Base-by-base conservation (phyloP, 2,797 vertebrate genomes). In the Psittacula derbiana region DNA sequence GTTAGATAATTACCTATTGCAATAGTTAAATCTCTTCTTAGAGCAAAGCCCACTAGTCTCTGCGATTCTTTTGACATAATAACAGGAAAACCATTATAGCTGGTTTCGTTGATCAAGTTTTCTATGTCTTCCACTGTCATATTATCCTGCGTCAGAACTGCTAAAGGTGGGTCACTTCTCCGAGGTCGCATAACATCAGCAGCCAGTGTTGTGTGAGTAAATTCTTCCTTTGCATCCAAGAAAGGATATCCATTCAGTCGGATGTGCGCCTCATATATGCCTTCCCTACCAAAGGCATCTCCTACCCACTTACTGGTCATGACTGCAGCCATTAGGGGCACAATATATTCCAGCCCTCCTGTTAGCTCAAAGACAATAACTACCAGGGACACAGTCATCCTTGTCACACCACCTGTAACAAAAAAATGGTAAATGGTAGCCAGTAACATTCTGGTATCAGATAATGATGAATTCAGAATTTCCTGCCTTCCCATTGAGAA, bases 231-330 rank as follows among this genome's bases (percentile, higher is more conserved):
- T 61, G 99, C 99, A 69, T 99, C 99, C 97, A 99, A 97, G 98
- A 99, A 99, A 82, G 99, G 99, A 97, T 99, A 99, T 21, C 99
- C 99, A 31, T 99, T 99, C 95, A 99, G 98, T 28, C 99, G 99
- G 96, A 99, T 99, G 97, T 99, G 99, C 0, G 99, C 98, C 97
- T 99, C 99, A 60, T 99, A 99, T 97, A 99, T 99, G 61, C 99
- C 99, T 98, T 99, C 99, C 24, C 99, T 98, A 36, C 99, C 99
- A 57, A 99, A 99, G 21, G 99, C 99, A 53, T 99, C 99, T 36
- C 99, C 99, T 95, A 99, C 99, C 99, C 99, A 99, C 95, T 99
- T 99, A 98, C 99, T 99, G 97, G 99, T 99, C 99, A 99, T 99
- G 93, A 99, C 99, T 12, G 99, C 99, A 17, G 99, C 99, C 99